phyloP scores from a whole-genome alignment of 2,888 invertebrate genomes.

The Acanthosoma haemorrhoidale region DNA sequence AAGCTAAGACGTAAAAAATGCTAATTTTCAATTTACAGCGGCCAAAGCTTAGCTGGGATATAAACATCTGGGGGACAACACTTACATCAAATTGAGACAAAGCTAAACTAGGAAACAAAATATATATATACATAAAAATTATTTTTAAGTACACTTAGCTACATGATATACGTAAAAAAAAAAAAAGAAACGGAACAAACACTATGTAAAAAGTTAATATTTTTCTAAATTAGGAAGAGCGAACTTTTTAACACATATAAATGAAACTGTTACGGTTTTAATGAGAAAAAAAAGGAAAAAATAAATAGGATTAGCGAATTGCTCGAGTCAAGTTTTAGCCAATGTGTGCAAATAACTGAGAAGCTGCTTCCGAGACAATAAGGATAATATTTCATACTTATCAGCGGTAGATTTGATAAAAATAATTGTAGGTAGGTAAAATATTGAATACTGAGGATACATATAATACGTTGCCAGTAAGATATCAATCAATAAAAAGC shows the following conservation, averaged over 20 bases:
- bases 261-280: constrained; percentile 2
- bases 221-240: constrained; percentile 28
- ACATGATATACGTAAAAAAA: constrained; percentile 21
- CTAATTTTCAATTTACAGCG: constrained; percentile 28
- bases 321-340: constrained; percentile 25
- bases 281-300: not conserved
- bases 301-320: constrained; percentile 16
- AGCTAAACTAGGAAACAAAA: constrained; percentile 25
- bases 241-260: constrained; percentile 23
- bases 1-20: constrained; percentile 37
- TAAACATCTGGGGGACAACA: constrained; percentile 29
- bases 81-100: constrained; percentile 26
- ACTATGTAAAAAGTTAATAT: constrained; percentile 26
- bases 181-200: constrained; percentile 28
- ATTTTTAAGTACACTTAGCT: constrained; percentile 25
- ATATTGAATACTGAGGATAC: constrained; percentile 1
- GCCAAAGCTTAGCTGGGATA: constrained; percentile 30
- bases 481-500: constrained; percentile 14
- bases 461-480: constrained; percentile 14
- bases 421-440: constrained; percentile 6
- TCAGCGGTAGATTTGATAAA: constrained; percentile 11
- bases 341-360: constrained; percentile 8
- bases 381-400: constrained; percentile 3
- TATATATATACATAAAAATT: constrained; percentile 26
- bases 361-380: constrained; percentile 17